Evolutionary conservation across 1,140 invertebrate species (phyloP), one percentile per base, ranked within the genome.

Genomic region (Trypoxylus dichotomus): DNA sequence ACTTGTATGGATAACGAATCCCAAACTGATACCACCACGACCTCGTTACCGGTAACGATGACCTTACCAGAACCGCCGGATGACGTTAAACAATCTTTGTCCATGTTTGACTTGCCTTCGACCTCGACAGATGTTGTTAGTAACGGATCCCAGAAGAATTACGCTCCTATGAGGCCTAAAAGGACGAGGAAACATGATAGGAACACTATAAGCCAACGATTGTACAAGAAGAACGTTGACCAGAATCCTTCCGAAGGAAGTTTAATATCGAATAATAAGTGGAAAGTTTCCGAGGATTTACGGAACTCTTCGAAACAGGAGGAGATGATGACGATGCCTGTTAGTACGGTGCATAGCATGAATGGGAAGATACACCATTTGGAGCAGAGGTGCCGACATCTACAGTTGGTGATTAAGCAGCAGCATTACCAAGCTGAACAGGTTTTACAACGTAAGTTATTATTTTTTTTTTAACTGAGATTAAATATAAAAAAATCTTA

Each of bases 381-480:
- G 79, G 92, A 93, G 78, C 86, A 90, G 68, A 89, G 90, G 60
- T 91, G 91, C 81, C 88, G 89, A 63, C 89, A 91, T 82, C 83
- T 93, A 54, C 89, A 92, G 81, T 85, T 87, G 77, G 89, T 88
- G 78, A 85, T 93, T 11, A 90, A 89, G 79, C 89, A 91, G 71
- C 91, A 93, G 77, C 91, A 93, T 78, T 88, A 89, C 21, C 88
- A 91, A 76, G 89, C 89, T 10, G 91, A 93, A 82, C 88, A 89
- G 82, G 85, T 92, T 42, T 85, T 93, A 78, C 90, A 92, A 85
- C 89, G 92, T 93, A 84, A 90, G 89, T 87, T 75, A 37, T 37
- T 7, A 7, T 37, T 37, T 37, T 37, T 37, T 37, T 1, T 37
- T 5, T 8, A 3, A 32, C 7, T 32, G 7, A 32, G 29, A 2